Base-by-base conservation (phyloP, 2,113 vertebrate species). In the Ictalurus furcatus region DNA sequence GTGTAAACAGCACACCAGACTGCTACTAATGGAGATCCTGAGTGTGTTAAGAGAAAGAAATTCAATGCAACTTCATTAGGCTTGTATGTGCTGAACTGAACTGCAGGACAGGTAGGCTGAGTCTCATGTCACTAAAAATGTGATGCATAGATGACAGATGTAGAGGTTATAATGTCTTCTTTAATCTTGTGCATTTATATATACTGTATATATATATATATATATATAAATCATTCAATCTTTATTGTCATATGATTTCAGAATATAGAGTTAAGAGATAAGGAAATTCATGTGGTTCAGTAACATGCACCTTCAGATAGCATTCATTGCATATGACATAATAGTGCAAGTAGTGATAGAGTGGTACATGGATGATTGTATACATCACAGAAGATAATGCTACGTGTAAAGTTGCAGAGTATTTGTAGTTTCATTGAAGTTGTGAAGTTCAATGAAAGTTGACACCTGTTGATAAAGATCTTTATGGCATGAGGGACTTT, bases 51-150 rank as follows among this genome's bases (percentile, higher is more conserved):
- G n/a, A n/a, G 54, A 58, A 81, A 21, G 30, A 8, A 61, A 16
- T 40, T 12, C 48, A 56, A 3, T 80, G n/a, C 2, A 11, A 34
- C 0, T 8, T 6, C 34, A 23, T 34, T 59, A 25, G 34, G 34
- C 9, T 81, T 83, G 80, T 85, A 7, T 59, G 30, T 12, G 56
- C 2, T 63, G 44, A 37, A 34, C 8, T 48, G 85, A 79, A 12
- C 30, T 82, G 58, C 71, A 79, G 25, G 44, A 40, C 73, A 85
- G 88, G 88, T 89, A 89, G 59, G 88, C 13, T 14, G 9, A 21
- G n/a, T 80, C n/a, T 63, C 81, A 30, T 52, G 28, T 34, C 52
- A n/a, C 21, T 86, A 16, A 19, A 40, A 9, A 54, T 56, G 6
- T 37, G 8, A 23, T 59, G 56, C 11, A 61, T 61, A 13, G 16